phyloP scores from a whole-genome alignment of 2,888 invertebrate genomes.

The Drosophila flavopinicola region DNA sequence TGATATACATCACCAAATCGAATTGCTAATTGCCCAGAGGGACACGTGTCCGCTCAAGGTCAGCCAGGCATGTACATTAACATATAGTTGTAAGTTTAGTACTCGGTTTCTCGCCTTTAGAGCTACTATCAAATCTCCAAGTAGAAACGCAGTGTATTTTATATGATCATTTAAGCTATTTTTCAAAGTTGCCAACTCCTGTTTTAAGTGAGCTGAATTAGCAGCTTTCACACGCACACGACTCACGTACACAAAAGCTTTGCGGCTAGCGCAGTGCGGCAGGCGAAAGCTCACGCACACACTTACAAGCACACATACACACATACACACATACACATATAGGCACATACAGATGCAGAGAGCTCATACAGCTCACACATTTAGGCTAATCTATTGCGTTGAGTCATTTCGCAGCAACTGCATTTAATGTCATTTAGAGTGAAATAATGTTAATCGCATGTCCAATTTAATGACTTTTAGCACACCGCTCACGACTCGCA shows the following conservation, averaged over 20 bases:
- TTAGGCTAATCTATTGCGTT: constrained; percentile 55
- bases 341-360: constrained; percentile 3
- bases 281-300: constrained; percentile 12
- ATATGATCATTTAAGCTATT: constrained; percentile 5
- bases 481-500: constrained; percentile 50
- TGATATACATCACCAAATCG: constrained; percentile 61
- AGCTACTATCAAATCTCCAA: too few species aligned
- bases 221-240: constrained; percentile 23
- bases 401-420: constrained; percentile 48
- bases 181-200: constrained; percentile 1
- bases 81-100: too few species aligned
- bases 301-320: background rate
- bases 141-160: too few species aligned
- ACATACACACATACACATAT: constrained; percentile 2
- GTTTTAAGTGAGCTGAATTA: constrained; percentile 4
- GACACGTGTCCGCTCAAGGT: constrained; percentile 25
- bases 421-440: constrained; percentile 73
- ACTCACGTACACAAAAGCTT: constrained; percentile 2
- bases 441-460: constrained; percentile 78
- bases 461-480: constrained; percentile 75
- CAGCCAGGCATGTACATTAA: background rate
- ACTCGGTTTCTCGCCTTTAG: too few species aligned
- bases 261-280: background rate
- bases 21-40: constrained; percentile 57
- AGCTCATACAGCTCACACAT: constrained; percentile 36